phyloP scores from a whole-genome alignment of 2,113 vertebrate species.

The Raphicerus campestris region DNA sequence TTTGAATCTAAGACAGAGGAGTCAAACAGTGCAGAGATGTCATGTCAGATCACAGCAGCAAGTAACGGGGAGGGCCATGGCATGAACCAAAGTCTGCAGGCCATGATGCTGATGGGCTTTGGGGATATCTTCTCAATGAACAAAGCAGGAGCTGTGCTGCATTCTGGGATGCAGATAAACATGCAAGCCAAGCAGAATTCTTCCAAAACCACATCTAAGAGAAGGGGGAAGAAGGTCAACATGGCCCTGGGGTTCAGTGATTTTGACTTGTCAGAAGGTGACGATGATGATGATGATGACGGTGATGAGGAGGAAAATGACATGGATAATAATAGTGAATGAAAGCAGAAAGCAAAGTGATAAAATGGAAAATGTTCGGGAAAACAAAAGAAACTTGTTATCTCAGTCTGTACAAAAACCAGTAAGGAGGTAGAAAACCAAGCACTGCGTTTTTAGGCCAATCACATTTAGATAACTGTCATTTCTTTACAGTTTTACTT shows the following conservation, averaged over 20 bases:
- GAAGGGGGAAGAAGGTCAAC: constrained; percentile 93
- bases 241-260: constrained; percentile 91
- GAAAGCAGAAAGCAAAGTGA: constrained; percentile 77
- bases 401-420: constrained; percentile 79
- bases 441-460: constrained; percentile 63
- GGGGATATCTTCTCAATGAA: constrained; percentile 92
- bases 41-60: constrained; percentile 91
- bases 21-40: constrained; percentile 94
- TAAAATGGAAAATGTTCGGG: constrained; percentile 68
- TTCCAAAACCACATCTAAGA: constrained; percentile 91
- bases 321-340: constrained; percentile 83
- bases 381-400: constrained; percentile 72
- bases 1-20: constrained; percentile 95
- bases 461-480: constrained; percentile 69
- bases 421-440: constrained; percentile 65
- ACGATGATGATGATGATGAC: constrained; percentile 75
- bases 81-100: constrained; percentile 88
- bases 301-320: constrained; percentile 82
- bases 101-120: constrained; percentile 92
- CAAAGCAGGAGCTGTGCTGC: constrained; percentile 87
- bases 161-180: constrained; percentile 93
- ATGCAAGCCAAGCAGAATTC: constrained; percentile 95
- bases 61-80: constrained; percentile 91
- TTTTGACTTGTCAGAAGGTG: constrained; percentile 88
- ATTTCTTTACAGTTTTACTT: constrained; percentile 61